Base-by-base conservation (phyloP, 2,113 vertebrate genomes). In the Xenopus laevis region DNA sequence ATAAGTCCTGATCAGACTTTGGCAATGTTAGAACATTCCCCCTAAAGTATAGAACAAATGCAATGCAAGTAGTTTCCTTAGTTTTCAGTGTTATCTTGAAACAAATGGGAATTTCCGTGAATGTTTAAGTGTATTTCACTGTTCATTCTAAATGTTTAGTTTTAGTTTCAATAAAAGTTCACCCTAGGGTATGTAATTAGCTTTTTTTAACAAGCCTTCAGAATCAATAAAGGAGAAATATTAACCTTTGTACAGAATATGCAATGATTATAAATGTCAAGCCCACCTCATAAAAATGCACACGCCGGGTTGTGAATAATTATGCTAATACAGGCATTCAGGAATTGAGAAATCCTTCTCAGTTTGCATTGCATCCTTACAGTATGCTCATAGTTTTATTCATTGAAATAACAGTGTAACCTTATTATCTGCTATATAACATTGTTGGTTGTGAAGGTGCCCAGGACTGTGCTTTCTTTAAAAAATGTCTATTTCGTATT, bases 141-240 rank as follows among this genome's bases (percentile, higher is more conserved):
- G n/a, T 15, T 70, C 57, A 65, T 16, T 27, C 67, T 27, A 77
- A 77, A 77, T 77, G 67, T 70, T 76, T 76, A 52, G 23, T 76
- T 62, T 55, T 40, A 55, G 58, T 45, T 70, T 70, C 50, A 45
- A 7, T 18, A 63, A 57, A 70, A 77, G 58, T 70, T 77, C 50
- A 70, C 67, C 59, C 66, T 45, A 55, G 17, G 67, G 33, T 64
- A 57, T 77, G 67, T 70, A 63, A 70, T 77, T 70, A 77, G 66
- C 67, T 70, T 57, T 40, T 40, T 77, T 70, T 77, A 77, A 77
- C n/a, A 70, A 69, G 67, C 47, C 27, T 70, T 23, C 58, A 64
- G 59, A 77, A 70, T 75, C 16, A 27, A 68, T 69, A 27, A 76
- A 69, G 30, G 62, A 77, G 66, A 77, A 70, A 69, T 70, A 77